Evolutionary conservation across 2,888 invertebrate species (phyloP).

Genomic region (Scaeva pyrastri): DNA sequence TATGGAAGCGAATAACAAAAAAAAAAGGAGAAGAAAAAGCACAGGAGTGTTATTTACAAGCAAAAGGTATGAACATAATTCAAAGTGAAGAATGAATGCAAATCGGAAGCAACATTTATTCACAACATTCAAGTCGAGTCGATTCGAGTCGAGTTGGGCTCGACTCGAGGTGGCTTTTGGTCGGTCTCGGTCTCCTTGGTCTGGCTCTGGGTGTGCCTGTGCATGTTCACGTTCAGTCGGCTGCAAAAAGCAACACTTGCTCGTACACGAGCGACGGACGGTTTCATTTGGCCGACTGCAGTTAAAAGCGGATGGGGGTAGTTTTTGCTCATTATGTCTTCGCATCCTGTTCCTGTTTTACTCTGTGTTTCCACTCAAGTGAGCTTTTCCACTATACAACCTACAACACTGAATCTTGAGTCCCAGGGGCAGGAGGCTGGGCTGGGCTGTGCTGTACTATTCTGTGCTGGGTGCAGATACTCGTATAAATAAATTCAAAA

Average conservation of each 20-base stretch:
- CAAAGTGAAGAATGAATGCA: slow-evolving; percentile 76
- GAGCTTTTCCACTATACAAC: slow-evolving; percentile 53
- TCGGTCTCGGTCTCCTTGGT: slow-evolving; percentile 20
- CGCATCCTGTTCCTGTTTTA: slow-evolving; percentile 73
- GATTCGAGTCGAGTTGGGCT: background rate
- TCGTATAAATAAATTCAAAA: slow-evolving; percentile 75
- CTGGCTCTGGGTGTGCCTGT: too few species aligned
- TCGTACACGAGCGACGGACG: background rate
- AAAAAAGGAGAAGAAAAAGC: background rate
- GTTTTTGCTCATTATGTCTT: slow-evolving; percentile 76
- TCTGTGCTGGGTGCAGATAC: slow-evolving; percentile 40
- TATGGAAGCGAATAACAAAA: background rate
- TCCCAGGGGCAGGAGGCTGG: background rate
- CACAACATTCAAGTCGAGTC: slow-evolving; percentile 58
- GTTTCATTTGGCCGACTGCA: slow-evolving; percentile 16
- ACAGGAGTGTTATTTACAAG: slow-evolving; percentile 71
- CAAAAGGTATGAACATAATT: slow-evolving; percentile 75
- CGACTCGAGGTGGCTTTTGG: slow-evolving; percentile 56
- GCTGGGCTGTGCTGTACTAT: too few species aligned
- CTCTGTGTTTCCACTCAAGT: slow-evolving; percentile 73
- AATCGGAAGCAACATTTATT: slow-evolving; percentile 77
- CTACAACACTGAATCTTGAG: background rate
- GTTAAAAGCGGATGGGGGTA: slow-evolving; percentile 41
- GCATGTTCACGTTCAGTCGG: slow-evolving; percentile 21
- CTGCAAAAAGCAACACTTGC: slow-evolving; percentile 13